Percentiles rank a stretch among this genome's conserved stretches.
These are phyloP conservation scores for Hemibagrus wyckioides DNA, from an alignment of 2,113 vertebrate species.

Conservation along the genomic window DNA sequence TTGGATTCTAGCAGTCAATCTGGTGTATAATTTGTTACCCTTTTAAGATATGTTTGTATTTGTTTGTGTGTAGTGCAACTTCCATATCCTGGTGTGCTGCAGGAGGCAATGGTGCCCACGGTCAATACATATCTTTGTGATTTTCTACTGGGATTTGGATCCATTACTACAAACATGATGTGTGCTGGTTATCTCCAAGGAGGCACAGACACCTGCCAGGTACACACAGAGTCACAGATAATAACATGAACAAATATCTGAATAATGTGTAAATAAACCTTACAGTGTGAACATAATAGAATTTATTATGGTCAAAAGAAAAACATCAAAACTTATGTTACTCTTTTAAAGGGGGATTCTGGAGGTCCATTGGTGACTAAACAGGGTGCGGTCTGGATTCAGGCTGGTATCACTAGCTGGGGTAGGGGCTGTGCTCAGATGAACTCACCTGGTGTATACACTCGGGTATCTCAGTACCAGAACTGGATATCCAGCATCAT, in stretches of 20 bases:
- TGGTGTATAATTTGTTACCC: background rate
- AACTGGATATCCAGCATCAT: slow-evolving; percentile 18
- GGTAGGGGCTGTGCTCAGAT: slow-evolving; percentile 36
- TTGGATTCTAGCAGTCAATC: background rate
- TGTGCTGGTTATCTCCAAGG: slow-evolving; percentile 44
- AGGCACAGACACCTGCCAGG: slow-evolving; percentile 48
- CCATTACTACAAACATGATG: slow-evolving; percentile 46
- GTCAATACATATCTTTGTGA: background rate
- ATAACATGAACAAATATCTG: background rate
- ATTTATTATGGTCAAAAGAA: background rate
- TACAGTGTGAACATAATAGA: background rate
- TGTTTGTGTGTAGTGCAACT: slow-evolving; percentile 16
- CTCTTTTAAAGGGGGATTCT: slow-evolving; percentile 40
- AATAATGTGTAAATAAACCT: background rate
- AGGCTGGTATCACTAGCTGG: slow-evolving; percentile 51
- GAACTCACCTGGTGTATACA: slow-evolving; percentile 40
- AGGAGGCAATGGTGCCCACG: slow-evolving; percentile 34
- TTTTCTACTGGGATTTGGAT: slow-evolving; percentile 13
- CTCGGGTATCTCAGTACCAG: slow-evolving; percentile 24
- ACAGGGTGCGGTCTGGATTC: slow-evolving; percentile 39
- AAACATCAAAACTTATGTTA: background rate
- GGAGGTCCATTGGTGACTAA: slow-evolving; percentile 44
- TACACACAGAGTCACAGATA: background rate
- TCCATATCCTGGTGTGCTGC: slow-evolving; percentile 38
- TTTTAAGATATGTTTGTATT: background rate